These are phyloP conservation scores for Toxonevra muliebris DNA, from an alignment of 2,888 invertebrate genomes.

Conservation along the genomic window DNA sequence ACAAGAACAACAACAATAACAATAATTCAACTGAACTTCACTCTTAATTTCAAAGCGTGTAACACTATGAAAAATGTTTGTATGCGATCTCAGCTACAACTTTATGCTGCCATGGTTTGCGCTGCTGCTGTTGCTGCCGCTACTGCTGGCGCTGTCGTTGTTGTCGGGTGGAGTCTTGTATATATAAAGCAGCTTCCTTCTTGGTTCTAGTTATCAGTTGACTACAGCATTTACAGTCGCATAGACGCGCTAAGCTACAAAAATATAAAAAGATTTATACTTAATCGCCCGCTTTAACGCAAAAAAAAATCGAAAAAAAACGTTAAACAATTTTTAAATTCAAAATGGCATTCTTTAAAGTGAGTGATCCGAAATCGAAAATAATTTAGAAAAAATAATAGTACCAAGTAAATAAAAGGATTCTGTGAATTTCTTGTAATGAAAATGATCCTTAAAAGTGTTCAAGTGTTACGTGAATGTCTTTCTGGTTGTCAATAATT, in stretches of 20 bases:
- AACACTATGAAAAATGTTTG: too few relatives aligned
- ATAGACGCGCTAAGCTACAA: slow-evolving; percentile 40
- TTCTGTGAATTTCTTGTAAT: neutral
- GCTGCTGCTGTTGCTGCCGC: slow-evolving; percentile 15
- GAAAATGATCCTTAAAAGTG: neutral
- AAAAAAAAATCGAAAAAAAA: slow-evolving; percentile 38
- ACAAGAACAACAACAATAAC: neutral
- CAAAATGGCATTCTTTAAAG: slow-evolving; percentile 65
- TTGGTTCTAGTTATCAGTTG: slow-evolving; percentile 67
- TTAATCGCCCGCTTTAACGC: slow-evolving; percentile 38
- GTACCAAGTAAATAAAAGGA: slow-evolving; percentile 2
- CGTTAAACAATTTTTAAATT: slow-evolving; percentile 7
- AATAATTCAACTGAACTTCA: slow-evolving; percentile 46
- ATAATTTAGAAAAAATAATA: slow-evolving; percentile 3
- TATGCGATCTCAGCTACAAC: too few relatives aligned
- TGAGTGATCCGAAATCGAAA: slow-evolving; percentile 53
- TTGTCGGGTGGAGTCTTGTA: slow-evolving; percentile 63
- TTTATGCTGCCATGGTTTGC: slow-evolving; percentile 11
- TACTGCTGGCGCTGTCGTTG: slow-evolving; percentile 28
- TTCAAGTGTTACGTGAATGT: neutral
- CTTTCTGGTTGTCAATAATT: too few relatives aligned
- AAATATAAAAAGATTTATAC: too few relatives aligned
- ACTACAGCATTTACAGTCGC: slow-evolving; percentile 62
- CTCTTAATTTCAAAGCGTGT: slow-evolving; percentile 47
- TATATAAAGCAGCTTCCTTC: slow-evolving; percentile 65